These are phyloP conservation scores for Drosophila aff. DNA, from an alignment of 1,140 invertebrate genomes.

Conservation along the genomic window DNA sequence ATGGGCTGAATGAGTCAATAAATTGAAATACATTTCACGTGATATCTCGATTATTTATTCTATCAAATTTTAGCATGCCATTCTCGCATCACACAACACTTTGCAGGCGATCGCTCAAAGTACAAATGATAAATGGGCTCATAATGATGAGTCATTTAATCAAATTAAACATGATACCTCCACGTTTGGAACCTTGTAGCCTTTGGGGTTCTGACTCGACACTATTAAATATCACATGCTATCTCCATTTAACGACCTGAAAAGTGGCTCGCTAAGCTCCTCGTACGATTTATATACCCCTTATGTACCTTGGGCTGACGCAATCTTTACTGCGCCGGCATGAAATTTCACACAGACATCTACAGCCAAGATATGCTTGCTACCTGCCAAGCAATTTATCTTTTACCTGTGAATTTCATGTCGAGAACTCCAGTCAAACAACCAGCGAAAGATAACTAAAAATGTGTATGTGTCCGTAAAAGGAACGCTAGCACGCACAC, in stretches of 20 bases:
- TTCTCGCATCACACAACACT: not conserved
- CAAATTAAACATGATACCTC: slow-evolving; percentile 41
- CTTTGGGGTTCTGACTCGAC: not conserved
- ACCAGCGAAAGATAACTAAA: slow-evolving; percentile 2
- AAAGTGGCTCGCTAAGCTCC: slow-evolving; percentile 4
- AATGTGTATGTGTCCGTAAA: slow-evolving; percentile 7
- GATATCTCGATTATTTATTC: not conserved
- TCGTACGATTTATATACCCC: slow-evolving; percentile 11
- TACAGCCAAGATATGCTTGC: slow-evolving; percentile 7
- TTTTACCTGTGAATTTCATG: slow-evolving; percentile 48
- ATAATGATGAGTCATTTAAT: slow-evolving; percentile 21
- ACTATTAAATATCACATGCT: slow-evolving; percentile 20
- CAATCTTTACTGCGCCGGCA: slow-evolving; percentile 18
- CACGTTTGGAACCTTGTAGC: not conserved
- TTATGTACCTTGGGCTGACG: slow-evolving; percentile 13
- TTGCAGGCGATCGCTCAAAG: slow-evolving; percentile 4
- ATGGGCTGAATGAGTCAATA: slow-evolving; percentile 5
- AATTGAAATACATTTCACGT: slow-evolving; percentile 15
- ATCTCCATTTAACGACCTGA: slow-evolving; percentile 6
- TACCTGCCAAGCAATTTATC: slow-evolving; percentile 33
- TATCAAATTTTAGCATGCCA: slow-evolving; percentile 13
- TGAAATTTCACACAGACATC: slow-evolving; percentile 44
- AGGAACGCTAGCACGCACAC: slow-evolving; percentile 4
- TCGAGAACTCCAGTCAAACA: slow-evolving; percentile 42
- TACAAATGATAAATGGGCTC: not conserved